Evolutionary conservation across 2,797 vertebrate species (phyloP).

Genomic region (Cottoperca gobio): DNA sequence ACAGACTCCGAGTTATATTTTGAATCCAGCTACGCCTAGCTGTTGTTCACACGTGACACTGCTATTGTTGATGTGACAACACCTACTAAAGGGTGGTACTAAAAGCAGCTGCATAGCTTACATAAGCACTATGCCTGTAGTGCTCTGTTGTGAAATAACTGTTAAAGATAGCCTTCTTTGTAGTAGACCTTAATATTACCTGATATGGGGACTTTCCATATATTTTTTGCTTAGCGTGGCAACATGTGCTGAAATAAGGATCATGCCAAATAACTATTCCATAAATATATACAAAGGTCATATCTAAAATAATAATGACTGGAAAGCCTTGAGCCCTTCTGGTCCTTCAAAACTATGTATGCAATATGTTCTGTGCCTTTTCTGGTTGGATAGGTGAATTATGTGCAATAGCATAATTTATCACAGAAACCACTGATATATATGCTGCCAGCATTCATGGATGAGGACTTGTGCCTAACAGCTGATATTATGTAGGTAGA

Average conservation of each 20-base stretch:
- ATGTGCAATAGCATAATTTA: not conserved
- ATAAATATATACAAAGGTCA: constrained; percentile 5
- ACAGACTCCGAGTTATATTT: constrained; percentile 46
- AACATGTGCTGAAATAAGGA: not conserved
- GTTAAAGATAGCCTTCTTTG: constrained; percentile 15
- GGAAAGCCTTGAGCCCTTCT: not conserved
- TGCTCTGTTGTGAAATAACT: not conserved
- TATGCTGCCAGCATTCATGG: not conserved
- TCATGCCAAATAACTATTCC: constrained; percentile 3
- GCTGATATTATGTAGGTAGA: not conserved
- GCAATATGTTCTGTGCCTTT: not conserved
- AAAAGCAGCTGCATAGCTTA: constrained; percentile 17
- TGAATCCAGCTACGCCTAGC: not conserved
- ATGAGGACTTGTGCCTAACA: not conserved
- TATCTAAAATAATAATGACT: not conserved
- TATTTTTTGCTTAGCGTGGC: not conserved
- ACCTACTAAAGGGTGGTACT: not conserved
- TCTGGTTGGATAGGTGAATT: not conserved
- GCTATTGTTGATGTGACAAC: constrained; percentile 23
- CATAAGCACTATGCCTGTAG: not conserved
- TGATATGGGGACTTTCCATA: not conserved
- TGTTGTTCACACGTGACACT: constrained; percentile 33
- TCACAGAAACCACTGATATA: not conserved
- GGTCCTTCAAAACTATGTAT: not conserved
- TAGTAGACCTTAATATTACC: not conserved